Base-by-base conservation (phyloP, 1,140 invertebrate genomes). In the Luehdorfia chinensis region DNA sequence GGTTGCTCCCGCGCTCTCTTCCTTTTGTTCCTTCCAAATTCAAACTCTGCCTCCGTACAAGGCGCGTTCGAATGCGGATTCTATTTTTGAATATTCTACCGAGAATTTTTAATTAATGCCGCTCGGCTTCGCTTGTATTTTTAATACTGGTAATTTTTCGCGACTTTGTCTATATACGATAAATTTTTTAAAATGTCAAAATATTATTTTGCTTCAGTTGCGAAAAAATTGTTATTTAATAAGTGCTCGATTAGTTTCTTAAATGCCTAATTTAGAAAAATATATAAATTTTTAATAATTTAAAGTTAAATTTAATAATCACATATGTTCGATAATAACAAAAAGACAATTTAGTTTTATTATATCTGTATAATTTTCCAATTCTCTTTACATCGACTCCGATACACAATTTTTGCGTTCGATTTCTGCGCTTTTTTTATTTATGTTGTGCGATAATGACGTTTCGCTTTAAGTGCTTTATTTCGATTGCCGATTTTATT, bases 81-180 rank as follows among this genome's bases (percentile, higher is more conserved):
- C 81, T 85, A 85, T 85, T 85, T 85, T 84, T 81, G 81, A 85
- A 85, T 85, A 85, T 85, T 85, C 79, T 84, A 85, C 81, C 79
- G 81, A 84, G 81, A 85, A 85, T 85, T 85, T 84, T 85, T 85
- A 85, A 85, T 85, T 85, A 84, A 85, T 83, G 81, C 81, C 67
- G 77, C 66, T 80, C 75, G 70, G 70, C 66, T 77, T 75, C 66
- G 75, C 76, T 73, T 72, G 76, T 83, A 84, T 84, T 80, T n/a
- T n/a, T 83, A 77, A 79, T 83, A 84, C 23, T 27, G 3, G 12
- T 13, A 12, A 41, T 41, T 14, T 15, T 12, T 27, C 27, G 12
- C 21, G 37, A 41, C 37, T 41, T 41, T 13, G 8, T 14, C 8
- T 15, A 21, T 2, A 41, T 19, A n/a, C n/a, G n/a, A n/a, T n/a